Percentiles rank a stretch among this genome's conserved stretches.
phyloP scores from a whole-genome alignment of 2,888 invertebrate genomes.

The Scaptomyza cyrtandrae region DNA sequence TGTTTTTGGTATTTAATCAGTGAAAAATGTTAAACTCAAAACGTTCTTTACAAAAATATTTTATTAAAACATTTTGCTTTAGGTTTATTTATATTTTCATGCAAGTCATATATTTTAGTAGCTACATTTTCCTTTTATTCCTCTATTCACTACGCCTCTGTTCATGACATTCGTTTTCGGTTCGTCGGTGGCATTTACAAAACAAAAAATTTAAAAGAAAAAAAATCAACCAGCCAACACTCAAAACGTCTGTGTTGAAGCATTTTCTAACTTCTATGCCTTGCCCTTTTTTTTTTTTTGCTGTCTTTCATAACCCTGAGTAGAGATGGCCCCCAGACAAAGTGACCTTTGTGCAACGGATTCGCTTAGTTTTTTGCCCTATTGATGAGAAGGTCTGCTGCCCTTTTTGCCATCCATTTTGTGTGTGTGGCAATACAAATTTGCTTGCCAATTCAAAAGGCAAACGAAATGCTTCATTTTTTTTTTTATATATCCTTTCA shows the following conservation, averaged over 20 bases:
- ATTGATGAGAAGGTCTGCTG: slow-evolving; percentile 46
- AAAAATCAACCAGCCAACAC: slow-evolving; percentile 8
- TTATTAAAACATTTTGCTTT: background rate
- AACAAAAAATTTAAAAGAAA: background rate
- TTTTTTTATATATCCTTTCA: slow-evolving; percentile 30
- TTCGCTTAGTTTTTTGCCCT: slow-evolving; percentile 29
- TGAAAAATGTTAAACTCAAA: background rate
- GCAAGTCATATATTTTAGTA: background rate
- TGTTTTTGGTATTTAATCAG: slow-evolving; percentile 18
- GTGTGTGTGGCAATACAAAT: slow-evolving; percentile 47
- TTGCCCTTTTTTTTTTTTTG: slow-evolving; percentile 11
- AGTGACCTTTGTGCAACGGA: slow-evolving; percentile 68
- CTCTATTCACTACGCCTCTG: slow-evolving; percentile 30
- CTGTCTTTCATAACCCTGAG: slow-evolving; percentile 47
- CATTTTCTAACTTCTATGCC: slow-evolving; percentile 45
- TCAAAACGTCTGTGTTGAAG: slow-evolving; percentile 45
- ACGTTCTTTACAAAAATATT: background rate
- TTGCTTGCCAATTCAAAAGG: slow-evolving; percentile 63
- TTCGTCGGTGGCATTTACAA: slow-evolving; percentile 18
- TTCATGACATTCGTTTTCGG: slow-evolving; percentile 54
- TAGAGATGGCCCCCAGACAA: slow-evolving; percentile 47
- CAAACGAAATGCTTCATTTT: slow-evolving; percentile 57
- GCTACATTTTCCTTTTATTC: background rate
- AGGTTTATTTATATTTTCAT: background rate
- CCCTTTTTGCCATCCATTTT: slow-evolving; percentile 33